Evolutionary conservation across 2,888 invertebrate species (phyloP), one percentile per base, ranked within the genome.

Genomic region (Stegana nigrithorax): DNA sequence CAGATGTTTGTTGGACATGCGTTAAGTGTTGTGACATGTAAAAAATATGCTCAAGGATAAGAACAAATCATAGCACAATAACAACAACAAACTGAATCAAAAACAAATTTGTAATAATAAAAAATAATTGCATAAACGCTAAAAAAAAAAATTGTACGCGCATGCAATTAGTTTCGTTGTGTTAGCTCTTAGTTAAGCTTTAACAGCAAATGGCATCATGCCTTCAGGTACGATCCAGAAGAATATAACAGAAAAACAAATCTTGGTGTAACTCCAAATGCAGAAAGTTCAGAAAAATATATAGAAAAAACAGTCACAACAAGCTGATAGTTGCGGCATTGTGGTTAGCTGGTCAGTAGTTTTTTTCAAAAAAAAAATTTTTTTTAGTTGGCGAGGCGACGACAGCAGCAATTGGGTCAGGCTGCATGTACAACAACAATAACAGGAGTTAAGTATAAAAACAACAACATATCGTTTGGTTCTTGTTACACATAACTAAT

Each of bases 151-250:
- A 58, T 23, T 36, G 23, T n/a, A 39, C 64, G 58, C 53, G 56
- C 55, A 59, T 42, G 44, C 8, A 42, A 42, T 12, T 42, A 42
- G 42, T 4, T 21, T 21, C 21, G 12, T 12, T 21, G 10, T 45
- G 19, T 45, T 45, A 21, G 21, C 8, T 42, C 4, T 4, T 10
- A 63, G 58, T 7, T 10, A 36, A 19, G 27, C 60, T 60, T n/a
- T n/a, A 66, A 25, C 32, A 53, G 45, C 26, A 32, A 29, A 39
- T 26, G 53, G 27, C 29, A 59, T 59, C 60, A 59, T 56, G 14
- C 42, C 67, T 81, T 83, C 73, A 84, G 85, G 85, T 85, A 85
- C 85, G 85, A 85, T 85, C 85, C 84, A 84, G 82, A 84, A 84
- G 82, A 83, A 82, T 78, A 78, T 70, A 73, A 68, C 66, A 50